Conservation (phyloP, 2,113 vertebrate species). For the Nycticebus coucang region DNA sequence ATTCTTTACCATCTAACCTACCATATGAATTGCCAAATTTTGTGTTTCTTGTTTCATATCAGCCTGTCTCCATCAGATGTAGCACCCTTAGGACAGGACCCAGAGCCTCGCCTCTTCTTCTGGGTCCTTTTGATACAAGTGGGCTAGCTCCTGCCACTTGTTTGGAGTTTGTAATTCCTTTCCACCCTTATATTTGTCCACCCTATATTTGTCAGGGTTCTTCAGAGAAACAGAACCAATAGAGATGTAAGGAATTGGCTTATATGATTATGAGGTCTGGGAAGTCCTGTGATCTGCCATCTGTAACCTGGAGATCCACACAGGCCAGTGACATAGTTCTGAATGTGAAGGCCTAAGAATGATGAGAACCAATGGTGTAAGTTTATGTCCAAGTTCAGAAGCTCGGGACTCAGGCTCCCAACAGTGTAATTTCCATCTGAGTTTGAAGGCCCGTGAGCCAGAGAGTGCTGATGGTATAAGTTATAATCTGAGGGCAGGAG, state of each 20-base stretch:
- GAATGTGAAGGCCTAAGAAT: not conserved
- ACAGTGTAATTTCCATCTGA: not conserved
- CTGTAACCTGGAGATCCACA: not conserved
- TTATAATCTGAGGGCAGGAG: not conserved
- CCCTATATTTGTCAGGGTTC: not conserved
- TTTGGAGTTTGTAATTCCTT: not conserved
- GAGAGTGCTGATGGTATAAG: not conserved
- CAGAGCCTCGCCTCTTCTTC: not conserved
- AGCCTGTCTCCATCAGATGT: not conserved
- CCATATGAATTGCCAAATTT: not conserved
- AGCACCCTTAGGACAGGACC: not conserved
- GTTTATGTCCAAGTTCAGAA: not conserved
- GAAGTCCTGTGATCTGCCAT: not conserved
- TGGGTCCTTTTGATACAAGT: not conserved
- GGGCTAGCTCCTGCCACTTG: not conserved
- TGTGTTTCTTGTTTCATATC: not conserved
- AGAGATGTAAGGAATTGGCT: not conserved
- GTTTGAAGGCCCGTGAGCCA: not conserved
- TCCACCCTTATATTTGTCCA: not conserved
- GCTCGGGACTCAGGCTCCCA: not conserved
- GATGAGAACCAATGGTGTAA: not conserved
- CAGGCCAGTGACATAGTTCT: not conserved
- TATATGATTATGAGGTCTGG: not conserved
- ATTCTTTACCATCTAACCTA: not conserved
- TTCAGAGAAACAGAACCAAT: not conserved